Evolutionary conservation across 1,140 invertebrate species (phyloP), one percentile per base, ranked within the genome.

Genomic region (Euglossa dilemma): DNA sequence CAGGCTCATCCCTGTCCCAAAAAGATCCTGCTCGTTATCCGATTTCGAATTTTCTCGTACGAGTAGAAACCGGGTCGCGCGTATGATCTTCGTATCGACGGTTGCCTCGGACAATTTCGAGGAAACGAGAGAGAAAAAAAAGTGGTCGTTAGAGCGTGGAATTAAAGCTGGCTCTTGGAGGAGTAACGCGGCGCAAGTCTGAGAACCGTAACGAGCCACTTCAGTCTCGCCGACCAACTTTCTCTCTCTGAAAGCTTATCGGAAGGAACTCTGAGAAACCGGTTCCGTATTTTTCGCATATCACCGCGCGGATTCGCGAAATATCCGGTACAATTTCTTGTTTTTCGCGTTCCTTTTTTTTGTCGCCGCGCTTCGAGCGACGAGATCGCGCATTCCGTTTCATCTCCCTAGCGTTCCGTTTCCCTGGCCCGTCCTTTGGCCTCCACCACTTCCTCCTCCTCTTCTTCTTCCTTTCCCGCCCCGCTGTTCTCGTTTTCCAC

Each of bases 131-230:
- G 75, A 45, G 75, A 8, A 6, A 61, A 66, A 63, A n/a, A 69
- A 54, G 75, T 74, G 81, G 84, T 85, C 84, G 70, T 83, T 83
- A 85, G 73, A 79, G 70, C 84, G 85, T 84, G 82, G 84, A 86
- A 86, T 86, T 86, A 86, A 86, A 86, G 71, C 64, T 36, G 43
- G 43, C 54, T 59, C 45, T 78, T 56, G 71, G 56, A 43, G 67
- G 74, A 16, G 82, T 84, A 84, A 74, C 77, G 57, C 70, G 57
- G 71, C 70, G 36, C 36, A 74, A 77, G 66, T 47, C 59, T 76
- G 83, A 80, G 79, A 73, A 83, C 69, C 75, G 82, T 86, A 86
- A 86, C 85, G 85, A 86, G 83, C 76, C 76, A 85, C 83, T 86
- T 67, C 82, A 80, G 63, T 20, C 57, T 45, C 52, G 71, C 45